Base-by-base conservation (phyloP, 64 coral and sea anemone genomes). In the Pocillopora damicornis region DNA sequence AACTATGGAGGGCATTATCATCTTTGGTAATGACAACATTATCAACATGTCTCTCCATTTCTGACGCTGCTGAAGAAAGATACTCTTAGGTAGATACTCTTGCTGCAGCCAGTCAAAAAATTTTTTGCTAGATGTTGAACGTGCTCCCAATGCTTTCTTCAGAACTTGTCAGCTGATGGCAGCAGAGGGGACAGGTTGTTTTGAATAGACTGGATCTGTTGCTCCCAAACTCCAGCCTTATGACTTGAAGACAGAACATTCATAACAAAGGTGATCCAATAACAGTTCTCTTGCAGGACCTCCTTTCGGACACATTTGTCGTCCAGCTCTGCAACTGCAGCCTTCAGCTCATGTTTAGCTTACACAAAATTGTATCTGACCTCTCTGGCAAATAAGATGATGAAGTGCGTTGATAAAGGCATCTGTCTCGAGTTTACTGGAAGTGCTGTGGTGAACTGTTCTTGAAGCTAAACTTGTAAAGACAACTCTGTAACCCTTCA, bases 401-500 rank as follows among this genome's bases (percentile, higher is more conserved):
- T 35, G 36, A 6, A 78, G 76, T 7, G 26, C 36, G 1, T 25
- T 78, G 36, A 78, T 51, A 59, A 78, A 86, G 13, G 82, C 65
- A 69, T 86, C 82, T 11, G 82, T 86, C 12, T 86, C 82, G 2
- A 86, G 34, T 15, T 17, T 51, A 18, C 38, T 72, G 12, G 85
- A 64, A 14, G 74, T 42, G 15, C 75, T 68, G 69, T 74, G 35
- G 18, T 74, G 85, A 42, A 87, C 58, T 42, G 85, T 68, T 51
- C 85, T 74, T 35, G 85, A 87, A 14, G 69, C 68, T 35, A 74
- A 42, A 37, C 65, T 73, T 4, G 65, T 45, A 11, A 86, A 86
- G 13, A 86, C 12, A 25, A 69, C 82, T 11, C 82, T 68, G 58
- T 87, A 87, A 5, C 85, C 25, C 26, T 87, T 75, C 25, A 87